These are phyloP conservation scores for Triops cancriformis DNA, from an alignment of 1,140 invertebrate genomes.

Conservation along the genomic window DNA sequence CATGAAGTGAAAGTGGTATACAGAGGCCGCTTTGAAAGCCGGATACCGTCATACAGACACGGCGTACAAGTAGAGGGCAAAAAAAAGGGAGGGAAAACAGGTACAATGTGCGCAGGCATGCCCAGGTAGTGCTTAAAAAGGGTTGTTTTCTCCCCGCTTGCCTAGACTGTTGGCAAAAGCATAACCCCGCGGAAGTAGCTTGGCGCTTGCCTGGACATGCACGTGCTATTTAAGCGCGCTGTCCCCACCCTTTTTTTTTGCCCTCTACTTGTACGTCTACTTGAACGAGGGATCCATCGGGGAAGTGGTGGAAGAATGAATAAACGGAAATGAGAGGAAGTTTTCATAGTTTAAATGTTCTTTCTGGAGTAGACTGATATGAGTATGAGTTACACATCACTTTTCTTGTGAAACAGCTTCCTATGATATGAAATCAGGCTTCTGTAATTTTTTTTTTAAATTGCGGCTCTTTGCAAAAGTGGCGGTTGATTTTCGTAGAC, in stretches of 20 bases:
- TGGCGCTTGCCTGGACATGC: no score
- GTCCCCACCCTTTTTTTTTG: no score
- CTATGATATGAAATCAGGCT: conserved; percentile 40
- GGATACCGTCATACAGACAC: conserved; percentile 74
- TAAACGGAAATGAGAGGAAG: conserved; percentile 58
- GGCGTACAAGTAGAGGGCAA: no score
- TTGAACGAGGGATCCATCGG: conserved; percentile 73
- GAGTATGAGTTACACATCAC: background rate
- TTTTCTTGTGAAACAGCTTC: conserved; percentile 36
- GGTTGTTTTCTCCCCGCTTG: no score
- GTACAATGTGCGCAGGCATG: no score
- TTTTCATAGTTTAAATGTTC: conserved; percentile 71
- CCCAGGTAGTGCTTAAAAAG: no score
- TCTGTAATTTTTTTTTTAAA: conserved; percentile 62
- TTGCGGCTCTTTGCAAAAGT: conserved; percentile 57
- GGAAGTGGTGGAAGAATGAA: conserved; percentile 60
- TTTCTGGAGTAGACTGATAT: background rate
- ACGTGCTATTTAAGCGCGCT: no score
- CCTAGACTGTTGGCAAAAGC: no score
- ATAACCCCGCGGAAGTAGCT: no score
- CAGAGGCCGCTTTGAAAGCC: conserved; percentile 50
- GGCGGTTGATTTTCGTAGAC: conserved; percentile 74
- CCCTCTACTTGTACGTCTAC: no score
- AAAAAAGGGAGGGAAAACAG: no score
- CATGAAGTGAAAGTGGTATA: no score